Conservation (phyloP, 53 echinoderm and acorn worm genomes). For the Hippasteria phrygiana region DNA sequence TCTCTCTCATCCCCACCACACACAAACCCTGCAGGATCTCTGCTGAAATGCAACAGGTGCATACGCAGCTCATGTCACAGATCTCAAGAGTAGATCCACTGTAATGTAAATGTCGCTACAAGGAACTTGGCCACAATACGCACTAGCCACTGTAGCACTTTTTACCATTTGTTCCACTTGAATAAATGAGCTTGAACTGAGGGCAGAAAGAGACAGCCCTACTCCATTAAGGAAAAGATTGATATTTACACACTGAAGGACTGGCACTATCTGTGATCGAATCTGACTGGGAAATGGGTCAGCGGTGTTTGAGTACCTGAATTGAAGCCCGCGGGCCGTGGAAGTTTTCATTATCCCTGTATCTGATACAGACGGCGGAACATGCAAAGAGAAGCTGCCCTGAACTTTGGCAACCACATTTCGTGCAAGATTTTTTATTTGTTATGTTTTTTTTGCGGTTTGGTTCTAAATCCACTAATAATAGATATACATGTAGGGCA, state of each 20-base stretch:
- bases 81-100: no score
- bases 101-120: no score
- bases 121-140: no score
- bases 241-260: background rate
- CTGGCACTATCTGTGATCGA: background rate
- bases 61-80: no score
- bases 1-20: no score
- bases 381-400: background rate
- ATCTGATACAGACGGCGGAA: slow-evolving; percentile 27
- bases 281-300: slow-evolving; percentile 19
- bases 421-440: background rate
- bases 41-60: no score
- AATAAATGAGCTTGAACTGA: background rate
- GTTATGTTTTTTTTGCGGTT: no score
- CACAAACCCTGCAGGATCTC: no score
- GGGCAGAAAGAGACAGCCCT: background rate
- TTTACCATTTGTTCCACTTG: background rate
- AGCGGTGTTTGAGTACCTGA: background rate
- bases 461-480: background rate
- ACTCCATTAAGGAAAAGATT: background rate
- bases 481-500: background rate
- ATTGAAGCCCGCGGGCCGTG: background rate
- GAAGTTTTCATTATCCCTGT: slow-evolving; percentile 32
- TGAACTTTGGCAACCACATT: slow-evolving; percentile 11
- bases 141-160: no score